Base-by-base conservation (phyloP, 2,888 invertebrate genomes). In the Didymodactylos carnosus region DNA sequence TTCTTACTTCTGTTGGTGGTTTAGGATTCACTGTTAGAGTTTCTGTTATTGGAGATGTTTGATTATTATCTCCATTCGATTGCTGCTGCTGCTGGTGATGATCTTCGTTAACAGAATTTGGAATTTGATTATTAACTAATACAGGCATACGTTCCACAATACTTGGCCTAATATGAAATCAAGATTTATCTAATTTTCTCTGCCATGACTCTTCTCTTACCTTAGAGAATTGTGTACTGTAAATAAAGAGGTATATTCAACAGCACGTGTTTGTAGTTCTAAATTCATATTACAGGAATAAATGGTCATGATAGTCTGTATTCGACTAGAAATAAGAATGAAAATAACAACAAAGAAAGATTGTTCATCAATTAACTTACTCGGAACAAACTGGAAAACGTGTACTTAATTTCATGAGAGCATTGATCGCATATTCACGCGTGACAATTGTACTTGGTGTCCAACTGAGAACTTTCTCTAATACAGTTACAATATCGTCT, bases 231-330 rank as follows among this genome's bases (percentile, higher is more conserved):
- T 62, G 41, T 43, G 46, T 19, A 62, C 71, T 16, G 62, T 74
- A 39, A 74, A 39, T 10, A 74, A 53, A 25, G 71, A 41, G 46
- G 71, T 43, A 81, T 93, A 91, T 83, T 99, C 98, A 13, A 95
- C 92, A 29, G 97, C 94, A 80, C 98, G 87, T 83, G 99, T 98
- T 82, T 99, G 98, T 79, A 99, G 85, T 84, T 99, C 98, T 80
- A 97, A 90, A 83, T 97, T 91, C 78, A 97, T 88, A 86, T 94
- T 94, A 78, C 92, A 91, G 75, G 94, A 92, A 84, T 95, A 95
- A 23, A 79, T 72, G 39, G 79, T 91, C 77, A 95, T 89, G 76
- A 94, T 89, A 79, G 89, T 89, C 79, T 91, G 89, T 79, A 94
- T 91, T 72, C 78, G 78, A 75, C 84, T 84, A 79, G 29, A 79